Evolutionary conservation across 2,797 vertebrate genomes (phyloP), one percentile per base, ranked within the genome.

Genomic region (Periophthalmus magnuspinnatus): DNA sequence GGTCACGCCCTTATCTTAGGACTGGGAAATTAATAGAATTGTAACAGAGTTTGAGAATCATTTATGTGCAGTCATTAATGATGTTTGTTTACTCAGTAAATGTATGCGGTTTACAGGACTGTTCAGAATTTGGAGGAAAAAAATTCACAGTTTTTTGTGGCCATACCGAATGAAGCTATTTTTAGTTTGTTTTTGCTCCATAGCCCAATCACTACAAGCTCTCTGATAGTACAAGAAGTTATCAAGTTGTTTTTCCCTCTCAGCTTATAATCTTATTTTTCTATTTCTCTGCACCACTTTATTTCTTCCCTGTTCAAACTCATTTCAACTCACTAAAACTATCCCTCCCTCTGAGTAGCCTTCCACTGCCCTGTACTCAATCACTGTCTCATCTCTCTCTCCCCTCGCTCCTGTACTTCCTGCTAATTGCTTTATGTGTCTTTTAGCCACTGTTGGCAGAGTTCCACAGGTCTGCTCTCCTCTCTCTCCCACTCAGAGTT

Each of bases 371-470:
- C 79, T 60, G 75, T 76, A 79, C 79, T 81, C 74, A 65, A 80
- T 78, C 81, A 76, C 62, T 71, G 68, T 38, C 75, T 70, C 72
- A 17, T 32, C 67, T 45, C 50, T 66, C 71, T 50, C 63, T 57
- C 66, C 67, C 67, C 47, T 75, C 72, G 80, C 70, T 81, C 68
- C 79, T 60, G 74, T 77, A 65, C 82, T 84, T 90, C 84, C 79
- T 83, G 79, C 83, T 93, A 93, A 93, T 93, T 91, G 89, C 83
- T 90, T 92, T 92, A 90, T 79, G 80, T 83, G 74, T 85, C 86
- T 86, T 88, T 90, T 84, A 88, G 86, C 74, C 81, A 77, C 76
- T 77, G 72, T 71, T 90, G 89, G 89, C 88, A 79, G 74, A 66
- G 67, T 74, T 83, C 87, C 87, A 86, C 76, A 79, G 80, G 82